These are phyloP conservation scores for Sminthurides bifidus DNA, from an alignment of 1,140 invertebrate species.

Conservation along the genomic window DNA sequence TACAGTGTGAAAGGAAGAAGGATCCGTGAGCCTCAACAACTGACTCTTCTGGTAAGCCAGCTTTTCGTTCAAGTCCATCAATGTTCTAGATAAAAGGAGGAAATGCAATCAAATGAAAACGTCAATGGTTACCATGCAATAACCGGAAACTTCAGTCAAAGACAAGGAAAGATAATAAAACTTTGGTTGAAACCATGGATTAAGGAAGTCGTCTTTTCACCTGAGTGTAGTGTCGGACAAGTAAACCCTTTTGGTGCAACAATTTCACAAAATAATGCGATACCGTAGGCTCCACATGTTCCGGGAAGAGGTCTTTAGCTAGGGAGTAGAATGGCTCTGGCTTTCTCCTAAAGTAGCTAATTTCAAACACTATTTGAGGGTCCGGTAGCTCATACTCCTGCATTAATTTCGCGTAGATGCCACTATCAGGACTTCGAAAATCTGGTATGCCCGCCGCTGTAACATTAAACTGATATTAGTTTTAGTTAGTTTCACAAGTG, in stretches of 20 bases:
- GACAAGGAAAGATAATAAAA: neutral
- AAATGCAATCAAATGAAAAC: neutral
- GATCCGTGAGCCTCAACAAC: slow-evolving; percentile 89
- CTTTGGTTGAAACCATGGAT: neutral
- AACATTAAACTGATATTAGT: slow-evolving; percentile 31
- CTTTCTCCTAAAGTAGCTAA: slow-evolving; percentile 66
- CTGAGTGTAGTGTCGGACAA: slow-evolving; percentile 69
- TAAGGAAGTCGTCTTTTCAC: slow-evolving; percentile 22
- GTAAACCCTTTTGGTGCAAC: slow-evolving; percentile 62
- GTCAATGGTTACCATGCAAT: too few relatives aligned
- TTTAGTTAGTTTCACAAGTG: neutral
- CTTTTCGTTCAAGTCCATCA: slow-evolving; percentile 77
- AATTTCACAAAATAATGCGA: slow-evolving; percentile 74
- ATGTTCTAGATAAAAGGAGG: slow-evolving; percentile 59
- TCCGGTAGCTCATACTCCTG: slow-evolving; percentile 81
- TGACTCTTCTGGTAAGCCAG: slow-evolving; percentile 72
- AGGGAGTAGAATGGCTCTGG: slow-evolving; percentile 75
- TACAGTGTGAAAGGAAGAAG: slow-evolving; percentile 77
- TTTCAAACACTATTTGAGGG: slow-evolving; percentile 92
- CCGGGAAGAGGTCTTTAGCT: slow-evolving; percentile 74
- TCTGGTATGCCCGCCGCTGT: slow-evolving; percentile 88
- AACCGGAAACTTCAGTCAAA: neutral
- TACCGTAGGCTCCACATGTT: slow-evolving; percentile 63
- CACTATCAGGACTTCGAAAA: slow-evolving; percentile 78
- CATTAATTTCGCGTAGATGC: slow-evolving; percentile 77